These are phyloP conservation scores for Pollimyrus isidori DNA, from an alignment of 2,113 vertebrate genomes.

Conservation along the genomic window DNA sequence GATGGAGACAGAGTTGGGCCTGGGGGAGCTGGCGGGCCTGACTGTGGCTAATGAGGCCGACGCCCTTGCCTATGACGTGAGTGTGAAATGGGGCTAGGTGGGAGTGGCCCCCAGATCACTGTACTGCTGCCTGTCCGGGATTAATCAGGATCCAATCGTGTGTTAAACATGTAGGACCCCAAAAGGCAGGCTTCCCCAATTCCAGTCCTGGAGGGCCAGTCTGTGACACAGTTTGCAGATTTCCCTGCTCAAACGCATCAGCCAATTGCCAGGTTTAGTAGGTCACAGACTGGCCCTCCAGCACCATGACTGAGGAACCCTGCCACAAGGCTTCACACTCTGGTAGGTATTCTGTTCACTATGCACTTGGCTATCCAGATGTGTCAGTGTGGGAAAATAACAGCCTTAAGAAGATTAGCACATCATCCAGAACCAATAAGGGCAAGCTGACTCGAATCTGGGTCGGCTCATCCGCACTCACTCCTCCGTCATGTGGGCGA, in stretches of 20 bases:
- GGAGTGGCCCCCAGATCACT: no score
- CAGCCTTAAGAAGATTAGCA: not conserved
- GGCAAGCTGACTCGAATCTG: not conserved
- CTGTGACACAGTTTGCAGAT: not conserved
- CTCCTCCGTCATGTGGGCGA: not conserved
- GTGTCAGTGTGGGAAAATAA: not conserved
- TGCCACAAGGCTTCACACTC: not conserved
- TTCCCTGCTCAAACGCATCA: not conserved
- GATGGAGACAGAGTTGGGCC: slow-evolving; percentile 86
- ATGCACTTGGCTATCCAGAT: not conserved
- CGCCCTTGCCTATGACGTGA: slow-evolving; percentile 85
- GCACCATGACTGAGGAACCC: not conserved
- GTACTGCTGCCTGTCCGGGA: not conserved
- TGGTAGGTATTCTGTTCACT: not conserved
- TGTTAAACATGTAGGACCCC: not conserved
- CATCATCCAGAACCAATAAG: not conserved
- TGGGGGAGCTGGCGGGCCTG: slow-evolving; percentile 92
- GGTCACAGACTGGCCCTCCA: not conserved
- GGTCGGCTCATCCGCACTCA: not conserved
- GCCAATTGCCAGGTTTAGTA: no score
- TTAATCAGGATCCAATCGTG: not conserved
- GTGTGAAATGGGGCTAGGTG: slow-evolving; percentile 37
- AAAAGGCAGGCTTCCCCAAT: not conserved
- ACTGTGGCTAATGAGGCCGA: slow-evolving; percentile 98
- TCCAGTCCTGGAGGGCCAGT: not conserved